Percentiles rank a stretch among this genome's conserved stretches.
Conservation (phyloP, 2,888 invertebrate genomes). For the Pocota personata region DNA sequence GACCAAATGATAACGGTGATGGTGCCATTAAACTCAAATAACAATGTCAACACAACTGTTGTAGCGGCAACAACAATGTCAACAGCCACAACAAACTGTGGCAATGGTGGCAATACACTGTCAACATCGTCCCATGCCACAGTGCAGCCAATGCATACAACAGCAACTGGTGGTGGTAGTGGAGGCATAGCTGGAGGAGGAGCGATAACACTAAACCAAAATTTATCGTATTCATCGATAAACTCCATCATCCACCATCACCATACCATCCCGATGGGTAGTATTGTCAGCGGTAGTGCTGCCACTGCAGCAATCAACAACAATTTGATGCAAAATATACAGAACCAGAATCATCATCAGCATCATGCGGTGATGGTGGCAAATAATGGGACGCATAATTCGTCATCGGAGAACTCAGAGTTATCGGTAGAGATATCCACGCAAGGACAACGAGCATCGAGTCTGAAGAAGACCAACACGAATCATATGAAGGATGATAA, state of each 20-base stretch:
- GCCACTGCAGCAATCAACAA: conserved; percentile 48
- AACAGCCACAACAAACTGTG: conserved; percentile 50
- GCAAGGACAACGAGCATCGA: conserved; percentile 76
- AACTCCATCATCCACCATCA: conserved; percentile 63
- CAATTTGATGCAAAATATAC: conserved; percentile 41
- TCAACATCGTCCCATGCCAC: conserved; percentile 50
- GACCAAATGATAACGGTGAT: conserved; percentile 83
- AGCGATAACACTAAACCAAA: conserved; percentile 57
- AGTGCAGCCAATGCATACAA: conserved; percentile 38
- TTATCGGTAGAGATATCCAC: conserved; percentile 78
- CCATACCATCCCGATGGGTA: conserved; percentile 46
- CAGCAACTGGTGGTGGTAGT: conserved; percentile 43
- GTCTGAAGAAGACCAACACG: conserved; percentile 78
- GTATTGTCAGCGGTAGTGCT: conserved; percentile 36
- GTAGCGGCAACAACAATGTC: conserved; percentile 58
- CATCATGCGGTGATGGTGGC: conserved; percentile 70
- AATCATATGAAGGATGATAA: conserved; percentile 76
- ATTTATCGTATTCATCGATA: conserved; percentile 68
- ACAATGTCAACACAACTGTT: conserved; percentile 77
- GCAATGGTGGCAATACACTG: conserved; percentile 49
- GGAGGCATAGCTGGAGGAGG: conserved; percentile 32
- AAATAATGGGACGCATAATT: conserved; percentile 76
- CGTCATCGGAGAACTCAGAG: conserved; percentile 82
- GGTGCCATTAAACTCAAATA: conserved; percentile 82
- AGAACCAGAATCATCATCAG: conserved; percentile 60